These are phyloP conservation scores for Falcunculus frontatus DNA, from an alignment of 2,113 vertebrate species.

Conservation along the genomic window DNA sequence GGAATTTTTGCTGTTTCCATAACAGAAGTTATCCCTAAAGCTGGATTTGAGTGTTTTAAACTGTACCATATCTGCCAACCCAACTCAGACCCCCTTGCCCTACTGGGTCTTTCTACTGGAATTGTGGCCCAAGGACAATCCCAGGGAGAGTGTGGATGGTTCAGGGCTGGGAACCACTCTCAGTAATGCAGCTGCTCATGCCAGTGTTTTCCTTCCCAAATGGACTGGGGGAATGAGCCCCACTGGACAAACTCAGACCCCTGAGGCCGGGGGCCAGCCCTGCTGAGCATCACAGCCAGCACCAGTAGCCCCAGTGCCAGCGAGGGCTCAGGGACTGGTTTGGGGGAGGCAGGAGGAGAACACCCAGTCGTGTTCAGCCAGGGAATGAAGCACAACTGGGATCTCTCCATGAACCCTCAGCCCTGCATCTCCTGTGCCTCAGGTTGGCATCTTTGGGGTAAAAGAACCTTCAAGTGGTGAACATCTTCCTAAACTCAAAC, in stretches of 20 bases:
- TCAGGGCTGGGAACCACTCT: not conserved
- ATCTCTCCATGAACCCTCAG: not conserved
- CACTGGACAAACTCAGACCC: fast-evolving
- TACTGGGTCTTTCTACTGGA: fast-evolving
- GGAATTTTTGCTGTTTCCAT: fast-evolving
- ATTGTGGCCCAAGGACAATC: fast-evolving
- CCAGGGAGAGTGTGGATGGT: fast-evolving
- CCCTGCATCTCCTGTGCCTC: not conserved
- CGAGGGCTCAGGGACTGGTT: fast-evolving
- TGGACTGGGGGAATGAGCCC: fast-evolving
- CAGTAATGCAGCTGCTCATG: fast-evolving
- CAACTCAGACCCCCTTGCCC: not conserved
- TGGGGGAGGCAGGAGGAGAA: not conserved
- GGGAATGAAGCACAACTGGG: not conserved
- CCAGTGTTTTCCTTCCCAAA: not conserved
- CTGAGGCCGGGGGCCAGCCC: not conserved
- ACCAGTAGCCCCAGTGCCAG: fast-evolving
- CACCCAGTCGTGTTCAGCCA: fast-evolving
- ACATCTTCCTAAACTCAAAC: not conserved
- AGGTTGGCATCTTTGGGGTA: fast-evolving
- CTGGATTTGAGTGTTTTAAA: not conserved
- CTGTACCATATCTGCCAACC: fast-evolving
- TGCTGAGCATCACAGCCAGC: not conserved
- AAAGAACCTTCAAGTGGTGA: not conserved
- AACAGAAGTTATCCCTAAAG: not conserved